Evolutionary conservation across 2,888 invertebrate species (phyloP), one percentile per base, ranked within the genome.

Genomic region (Drosophila quinaria): DNA sequence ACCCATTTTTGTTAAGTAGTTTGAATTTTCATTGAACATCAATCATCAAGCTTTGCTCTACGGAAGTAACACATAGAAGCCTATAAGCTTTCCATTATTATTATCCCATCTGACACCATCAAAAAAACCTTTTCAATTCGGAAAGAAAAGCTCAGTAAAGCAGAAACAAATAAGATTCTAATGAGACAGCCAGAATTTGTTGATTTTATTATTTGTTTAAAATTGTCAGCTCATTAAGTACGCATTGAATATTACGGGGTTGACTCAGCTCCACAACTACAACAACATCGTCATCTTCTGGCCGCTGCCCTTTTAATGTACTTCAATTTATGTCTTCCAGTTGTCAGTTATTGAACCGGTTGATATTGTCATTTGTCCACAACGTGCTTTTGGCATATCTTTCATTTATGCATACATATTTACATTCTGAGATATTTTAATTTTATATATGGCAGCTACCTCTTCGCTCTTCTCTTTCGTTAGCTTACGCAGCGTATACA

Each of bases 341-440:
- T 67, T 81, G 58, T 31, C 86, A 85, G 81, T 82, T 87, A 85
- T 87, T 87, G 86, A 85, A 87, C 84, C 79, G 78, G 70, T 79
- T 78, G 67, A 52, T 58, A 59, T 68, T 73, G 78, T 70, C 63
- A 74, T 64, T 65, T 56, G 35, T 74, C 54, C 22, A 41, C 61
- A 19, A 58, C 52, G 17, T 52, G 31, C 49, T 55, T 70, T 59
- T 50, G 68, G 55, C 61, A 50, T 67, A 42, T 56, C 56, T 55
- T 50, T 55, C 49, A 51, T 39, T 15, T 25, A 44, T 22, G 51
- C 19, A 35, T 25, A 15, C 19, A 39, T 33, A 42, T 33, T 10
- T 17, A 58, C 33, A 46, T 5, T 42, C 39, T 15, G 17, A 35
- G 13, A 29, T 33, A 37, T 35, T 77, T 59, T 61, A 72, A 70